phyloP scores from a whole-genome alignment of 2,888 invertebrate genomes.

The Tribolium freemani region DNA sequence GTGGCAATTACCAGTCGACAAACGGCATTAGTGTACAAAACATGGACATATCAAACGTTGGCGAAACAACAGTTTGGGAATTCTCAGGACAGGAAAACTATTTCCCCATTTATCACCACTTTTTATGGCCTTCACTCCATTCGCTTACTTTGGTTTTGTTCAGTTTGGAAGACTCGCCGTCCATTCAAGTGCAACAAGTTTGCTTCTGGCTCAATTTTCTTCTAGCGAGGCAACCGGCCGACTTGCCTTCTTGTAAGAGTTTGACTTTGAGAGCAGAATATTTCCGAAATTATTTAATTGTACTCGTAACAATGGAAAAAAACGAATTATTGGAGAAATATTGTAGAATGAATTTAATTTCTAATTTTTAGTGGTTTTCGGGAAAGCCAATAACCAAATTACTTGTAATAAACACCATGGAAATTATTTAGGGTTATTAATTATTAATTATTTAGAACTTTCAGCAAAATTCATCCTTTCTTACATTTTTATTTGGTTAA shows the following conservation, averaged over 20 bases:
- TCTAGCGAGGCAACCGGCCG: slow-evolving; percentile 71
- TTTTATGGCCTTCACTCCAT: slow-evolving; percentile 72
- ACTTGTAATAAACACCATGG: no score
- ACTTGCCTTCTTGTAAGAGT: slow-evolving; percentile 53
- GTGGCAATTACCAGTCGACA: slow-evolving; percentile 72
- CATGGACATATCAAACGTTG: slow-evolving; percentile 71
- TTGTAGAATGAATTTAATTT: no score
- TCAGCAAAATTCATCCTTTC: no score
- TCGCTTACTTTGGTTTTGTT: slow-evolving; percentile 73
- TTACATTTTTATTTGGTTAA: no score
- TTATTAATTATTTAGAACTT: no score
- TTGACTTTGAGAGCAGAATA: background rate
- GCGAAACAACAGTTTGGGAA: slow-evolving; percentile 80
- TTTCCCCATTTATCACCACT: slow-evolving; percentile 79
- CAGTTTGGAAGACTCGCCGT: slow-evolving; percentile 76
- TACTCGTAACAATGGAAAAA: no score
- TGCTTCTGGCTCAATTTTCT: slow-evolving; percentile 84
- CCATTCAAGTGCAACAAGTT: slow-evolving; percentile 77
- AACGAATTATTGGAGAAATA: no score
- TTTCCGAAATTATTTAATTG: no score
- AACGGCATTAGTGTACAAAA: slow-evolving; percentile 77
- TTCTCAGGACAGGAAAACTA: slow-evolving; percentile 84
- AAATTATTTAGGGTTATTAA: no score
- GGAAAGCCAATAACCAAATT: no score
- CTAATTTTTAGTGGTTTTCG: no score